Evolutionary conservation across 2,113 vertebrate species (phyloP).

Genomic region (Emberiza fucata): DNA sequence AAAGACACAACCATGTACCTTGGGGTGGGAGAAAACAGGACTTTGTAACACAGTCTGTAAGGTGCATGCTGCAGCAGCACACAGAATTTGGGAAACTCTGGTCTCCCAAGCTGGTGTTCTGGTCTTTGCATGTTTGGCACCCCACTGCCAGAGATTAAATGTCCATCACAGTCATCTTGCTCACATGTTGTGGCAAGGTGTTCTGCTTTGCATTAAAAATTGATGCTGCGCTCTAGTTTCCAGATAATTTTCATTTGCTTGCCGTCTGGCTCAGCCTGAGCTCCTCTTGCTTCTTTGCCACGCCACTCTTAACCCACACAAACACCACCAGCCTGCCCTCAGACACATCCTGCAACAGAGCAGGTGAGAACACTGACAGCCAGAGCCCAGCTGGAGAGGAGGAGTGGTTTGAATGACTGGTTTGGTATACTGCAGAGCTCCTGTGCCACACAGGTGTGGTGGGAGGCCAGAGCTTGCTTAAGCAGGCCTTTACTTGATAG

Average conservation of each 20-base stretch:
- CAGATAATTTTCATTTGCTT: not conserved
- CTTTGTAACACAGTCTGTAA: not conserved
- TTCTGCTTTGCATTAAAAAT: conserved; percentile 40
- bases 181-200: not conserved
- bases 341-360: rapidly evolving
- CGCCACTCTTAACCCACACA: rapidly evolving
- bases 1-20: not conserved
- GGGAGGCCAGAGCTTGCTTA: not conserved
- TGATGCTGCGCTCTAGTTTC: conserved; percentile 18
- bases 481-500: not conserved
- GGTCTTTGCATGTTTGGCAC: not conserved
- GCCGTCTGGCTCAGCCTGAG: rapidly evolving
- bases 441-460: not conserved
- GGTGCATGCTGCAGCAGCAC: rapidly evolving
- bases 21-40: not conserved
- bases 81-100: not conserved
- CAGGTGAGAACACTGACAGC: not conserved
- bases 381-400: not conserved
- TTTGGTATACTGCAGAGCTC: not conserved
- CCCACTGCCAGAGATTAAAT: not conserved
- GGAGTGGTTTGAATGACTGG: not conserved
- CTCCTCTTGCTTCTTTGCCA: not conserved
- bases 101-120: not conserved
- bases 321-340: not conserved
- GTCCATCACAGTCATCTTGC: not conserved